Evolutionary conservation across 2,113 vertebrate species (phyloP).

Genomic region (Patagioenas fasciata): DNA sequence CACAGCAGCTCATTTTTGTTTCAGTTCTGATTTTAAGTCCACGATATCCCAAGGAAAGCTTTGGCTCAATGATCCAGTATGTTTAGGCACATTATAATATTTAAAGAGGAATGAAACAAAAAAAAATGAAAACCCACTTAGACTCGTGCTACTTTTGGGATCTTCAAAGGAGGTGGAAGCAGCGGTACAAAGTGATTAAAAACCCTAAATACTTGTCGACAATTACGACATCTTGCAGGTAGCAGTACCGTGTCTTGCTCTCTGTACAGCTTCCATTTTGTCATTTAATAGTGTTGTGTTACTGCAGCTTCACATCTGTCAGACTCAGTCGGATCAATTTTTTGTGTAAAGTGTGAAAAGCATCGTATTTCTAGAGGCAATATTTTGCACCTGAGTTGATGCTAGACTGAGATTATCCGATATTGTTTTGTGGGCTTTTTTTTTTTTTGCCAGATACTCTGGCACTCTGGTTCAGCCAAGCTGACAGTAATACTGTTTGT

Average conservation of each 20-base stretch:
- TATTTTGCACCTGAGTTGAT: constrained; percentile 5
- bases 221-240: background rate
- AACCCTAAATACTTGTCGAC: background rate
- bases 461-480: background rate
- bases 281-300: background rate
- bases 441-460: background rate
- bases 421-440: background rate
- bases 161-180: background rate
- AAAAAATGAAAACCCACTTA: background rate
- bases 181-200: background rate
- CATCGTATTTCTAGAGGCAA: background rate
- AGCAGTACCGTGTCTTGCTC: background rate
- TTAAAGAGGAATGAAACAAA: background rate
- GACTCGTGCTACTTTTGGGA: background rate
- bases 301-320: constrained; percentile 18
- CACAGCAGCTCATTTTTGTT: constrained; percentile 9
- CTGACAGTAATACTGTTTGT: background rate
- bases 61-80: background rate
- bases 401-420: background rate
- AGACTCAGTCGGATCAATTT: constrained; percentile 37
- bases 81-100: background rate
- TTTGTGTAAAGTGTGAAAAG: constrained; percentile 20
- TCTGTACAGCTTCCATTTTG: background rate
- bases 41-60: background rate
- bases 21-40: background rate